Evolutionary conservation across 2,888 invertebrate genomes (phyloP), one percentile per base, ranked within the genome.

Genomic region (Himalopsyche kuldschensis): DNA sequence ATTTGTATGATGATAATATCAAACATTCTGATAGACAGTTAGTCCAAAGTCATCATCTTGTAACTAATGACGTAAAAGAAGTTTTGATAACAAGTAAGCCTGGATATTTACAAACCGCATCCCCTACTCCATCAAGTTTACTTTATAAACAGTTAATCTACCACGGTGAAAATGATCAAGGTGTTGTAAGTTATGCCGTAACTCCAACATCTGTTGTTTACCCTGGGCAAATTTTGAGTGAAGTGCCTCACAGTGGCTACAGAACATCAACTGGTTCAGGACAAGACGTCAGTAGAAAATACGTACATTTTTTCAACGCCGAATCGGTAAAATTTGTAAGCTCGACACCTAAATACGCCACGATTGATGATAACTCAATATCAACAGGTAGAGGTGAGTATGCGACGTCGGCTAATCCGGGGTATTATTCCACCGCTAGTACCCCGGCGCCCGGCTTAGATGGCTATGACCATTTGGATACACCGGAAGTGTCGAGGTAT

Each of bases 71-170:
- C 10, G 75, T 48, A 3, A 85, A 82, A 8, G 86, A 86, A 82
- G 80, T 86, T 8, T 48, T 86, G 46, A 86, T 86, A 24, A 86
- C 86, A 1, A 86, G 86, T 79, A 86, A 84, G 46, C 86, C 86
- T 11, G 79, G 81, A n/a, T 86, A 80, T 48, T n/a, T 83, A 4
- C 77, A 84, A 24, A 83, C 84, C 15, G 80, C 82, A 4, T 46
- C 84, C 5, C 27, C 82, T 15, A 81, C 82, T 15, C 69, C 32
- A 3, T 75, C 82, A 24, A 82, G 48, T 82, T n/a, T 82, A 10
- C 17, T 79, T 1, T 83, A 85, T 47, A 82, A 82, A 30, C 83
- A 82, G 27, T 78, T 81, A 4, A 27, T 77, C 8, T 84, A 85
- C 31, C 80, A 85, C 32, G 69, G 78, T 32, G 27, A 32, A 24